Base-by-base conservation (phyloP, 2,797 vertebrate species). In the Gymnoscopelus microlampas region DNA sequence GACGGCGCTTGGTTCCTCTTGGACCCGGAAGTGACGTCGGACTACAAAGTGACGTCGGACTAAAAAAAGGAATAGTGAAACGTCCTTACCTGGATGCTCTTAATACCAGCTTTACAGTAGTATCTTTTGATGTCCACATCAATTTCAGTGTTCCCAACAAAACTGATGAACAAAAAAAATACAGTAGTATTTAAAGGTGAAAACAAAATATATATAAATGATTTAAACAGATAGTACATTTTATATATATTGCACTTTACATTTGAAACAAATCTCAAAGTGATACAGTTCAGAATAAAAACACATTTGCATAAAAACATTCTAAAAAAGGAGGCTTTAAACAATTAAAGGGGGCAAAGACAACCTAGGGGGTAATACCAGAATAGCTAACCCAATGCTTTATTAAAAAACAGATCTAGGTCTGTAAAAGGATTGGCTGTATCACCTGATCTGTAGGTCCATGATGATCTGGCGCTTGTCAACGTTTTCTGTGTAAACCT, bases 401-500 rank as follows among this genome's bases (percentile, higher is more conserved):
- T 19, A 19, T 19, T 19, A 19, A 19, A 19, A 19, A 19, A 19
- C n/a, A n/a, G 19, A 54, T 19, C 62, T 11, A 53, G 23, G 0
- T 53, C 23, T 14, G 19, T 26, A 26, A 35, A 3, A 48, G 48
- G 19, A 23, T 24, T 23, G 35, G 59, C 15, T 15, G 48, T 24
- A 75, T 96, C 94, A 99, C 98, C 98, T 99, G 90, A 99, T 96
- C 85, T 99, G 97, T 53, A 99, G 95, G 87, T 99, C 98, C 94
- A 99, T 93, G 87, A 99, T 97, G 74, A 99, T 98, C 86, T 99
- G 98, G 8, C 97, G 94, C 86, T 97, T 98, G 89, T 99, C 98
- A 85, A 99, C 96, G 12, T 99, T 99, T 90, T 99, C 97, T 5
- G 96, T 96, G 79, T 99, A 99, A 68, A 97, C 96, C 89, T 99